Conservation (phyloP, 2,113 vertebrate genomes). For the Paradoxurus hermaphroditus region DNA sequence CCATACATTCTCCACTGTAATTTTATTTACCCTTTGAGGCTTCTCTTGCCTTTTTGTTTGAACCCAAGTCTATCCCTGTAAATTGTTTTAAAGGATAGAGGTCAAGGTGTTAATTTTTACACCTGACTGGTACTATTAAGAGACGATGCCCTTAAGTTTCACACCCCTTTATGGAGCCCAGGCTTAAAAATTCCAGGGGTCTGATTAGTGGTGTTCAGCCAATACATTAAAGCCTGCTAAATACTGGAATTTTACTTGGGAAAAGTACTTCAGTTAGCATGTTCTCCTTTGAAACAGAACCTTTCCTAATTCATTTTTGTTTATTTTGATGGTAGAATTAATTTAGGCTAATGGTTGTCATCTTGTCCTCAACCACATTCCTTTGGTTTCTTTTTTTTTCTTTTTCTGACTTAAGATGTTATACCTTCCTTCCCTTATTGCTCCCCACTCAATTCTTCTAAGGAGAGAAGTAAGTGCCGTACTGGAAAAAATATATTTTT, state of each 20-base stretch:
- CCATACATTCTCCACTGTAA: background rate
- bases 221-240: background rate
- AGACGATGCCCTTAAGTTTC: background rate
- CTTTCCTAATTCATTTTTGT: background rate
- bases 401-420: background rate
- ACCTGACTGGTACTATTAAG: background rate
- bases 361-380: background rate
- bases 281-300: background rate
- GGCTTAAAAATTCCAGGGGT: background rate
- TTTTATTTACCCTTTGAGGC: background rate
- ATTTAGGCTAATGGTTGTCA: background rate
- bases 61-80: background rate
- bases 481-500: background rate
- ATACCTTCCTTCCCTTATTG: background rate
- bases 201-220: slow-evolving; percentile 26
- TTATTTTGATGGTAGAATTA: background rate
- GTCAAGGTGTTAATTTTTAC: slow-evolving; percentile 13
- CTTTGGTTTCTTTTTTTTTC: background rate
- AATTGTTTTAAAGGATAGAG: background rate
- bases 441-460: background rate
- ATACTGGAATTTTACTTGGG: background rate
- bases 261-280: background rate
- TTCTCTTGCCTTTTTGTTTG: background rate
- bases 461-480: background rate
- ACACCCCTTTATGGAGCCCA: slow-evolving; percentile 4